Evolutionary conservation across 1,140 invertebrate species (phyloP).

Genomic region (Pantala flavescens): DNA sequence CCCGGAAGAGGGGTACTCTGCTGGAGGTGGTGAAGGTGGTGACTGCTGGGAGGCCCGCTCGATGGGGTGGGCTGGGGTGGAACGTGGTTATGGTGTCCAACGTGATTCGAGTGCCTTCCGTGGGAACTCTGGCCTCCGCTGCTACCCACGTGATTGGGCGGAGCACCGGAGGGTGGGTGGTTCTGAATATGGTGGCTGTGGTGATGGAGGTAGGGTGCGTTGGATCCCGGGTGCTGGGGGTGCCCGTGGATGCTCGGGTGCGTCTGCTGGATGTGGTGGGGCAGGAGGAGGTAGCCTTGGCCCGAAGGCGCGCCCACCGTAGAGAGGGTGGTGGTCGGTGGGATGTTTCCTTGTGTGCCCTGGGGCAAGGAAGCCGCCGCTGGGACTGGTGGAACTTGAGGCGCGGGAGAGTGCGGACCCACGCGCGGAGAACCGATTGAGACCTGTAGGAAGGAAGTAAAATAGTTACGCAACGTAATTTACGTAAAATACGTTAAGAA

Average conservation of each 20-base stretch:
- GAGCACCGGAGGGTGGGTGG: background rate
- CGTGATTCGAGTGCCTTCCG: too few relatives aligned
- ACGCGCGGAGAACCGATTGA: background rate
- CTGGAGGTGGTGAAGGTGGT: background rate
- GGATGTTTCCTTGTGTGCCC: background rate
- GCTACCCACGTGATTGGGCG: too few relatives aligned
- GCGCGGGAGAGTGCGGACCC: background rate
- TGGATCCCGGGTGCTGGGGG: background rate
- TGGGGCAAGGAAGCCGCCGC: background rate
- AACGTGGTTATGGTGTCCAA: background rate
- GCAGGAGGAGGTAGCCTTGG: background rate
- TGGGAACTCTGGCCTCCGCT: too few relatives aligned
- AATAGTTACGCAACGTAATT: background rate
- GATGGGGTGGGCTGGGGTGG: background rate
- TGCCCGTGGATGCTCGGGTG: background rate
- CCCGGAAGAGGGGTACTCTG: background rate
- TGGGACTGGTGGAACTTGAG: background rate
- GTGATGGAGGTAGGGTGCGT: background rate
- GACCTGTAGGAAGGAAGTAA: background rate
- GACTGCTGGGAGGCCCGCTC: background rate
- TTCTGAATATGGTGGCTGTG: background rate
- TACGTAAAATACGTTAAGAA: too few relatives aligned
- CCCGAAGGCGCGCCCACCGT: background rate
- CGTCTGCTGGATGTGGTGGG: background rate
- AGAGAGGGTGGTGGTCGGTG: background rate